phyloP scores from a whole-genome alignment of 2,888 invertebrate genomes.

The Torymus auratus region DNA sequence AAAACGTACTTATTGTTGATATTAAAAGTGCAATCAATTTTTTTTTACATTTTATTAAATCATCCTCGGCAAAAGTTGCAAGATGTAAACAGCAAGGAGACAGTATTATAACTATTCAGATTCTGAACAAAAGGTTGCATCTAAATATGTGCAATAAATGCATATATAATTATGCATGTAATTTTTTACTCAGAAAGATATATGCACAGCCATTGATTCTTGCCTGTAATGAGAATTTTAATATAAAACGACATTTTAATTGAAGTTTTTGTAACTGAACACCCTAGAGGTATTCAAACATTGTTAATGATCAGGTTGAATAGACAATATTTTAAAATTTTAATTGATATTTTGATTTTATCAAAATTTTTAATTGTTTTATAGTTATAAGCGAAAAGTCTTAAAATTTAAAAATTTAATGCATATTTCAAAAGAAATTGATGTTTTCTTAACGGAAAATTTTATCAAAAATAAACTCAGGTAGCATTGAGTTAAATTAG shows the following conservation, averaged over 20 bases:
- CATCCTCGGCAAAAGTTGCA: conserved; percentile 10
- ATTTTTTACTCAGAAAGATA: conserved; percentile 23
- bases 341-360: neutral
- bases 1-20: conserved; percentile 27
- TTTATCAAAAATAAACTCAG: conserved; percentile 24
- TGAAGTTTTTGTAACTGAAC: too few relatives aligned
- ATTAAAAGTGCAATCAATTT: conserved; percentile 43
- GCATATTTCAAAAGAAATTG: conserved; percentile 8
- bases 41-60: conserved; percentile 30
- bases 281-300: too few relatives aligned
- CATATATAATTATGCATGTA: conserved; percentile 25
- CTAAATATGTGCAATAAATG: conserved; percentile 12
- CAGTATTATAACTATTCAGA: conserved; percentile 52
- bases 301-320: too few relatives aligned
- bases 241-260: neutral
- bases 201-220: conserved; percentile 17
- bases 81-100: conserved; percentile 16
- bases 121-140: conserved; percentile 1
- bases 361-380: conserved; percentile 15
- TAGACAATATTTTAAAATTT: neutral
- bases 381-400: neutral
- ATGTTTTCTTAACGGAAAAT: conserved; percentile 5
- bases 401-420: conserved; percentile 1
- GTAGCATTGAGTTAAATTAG: conserved; percentile 4
- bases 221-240: conserved; percentile 25